These are phyloP conservation scores for Maniola hyperantus DNA, from an alignment of 2,888 invertebrate genomes.

Conservation along the genomic window DNA sequence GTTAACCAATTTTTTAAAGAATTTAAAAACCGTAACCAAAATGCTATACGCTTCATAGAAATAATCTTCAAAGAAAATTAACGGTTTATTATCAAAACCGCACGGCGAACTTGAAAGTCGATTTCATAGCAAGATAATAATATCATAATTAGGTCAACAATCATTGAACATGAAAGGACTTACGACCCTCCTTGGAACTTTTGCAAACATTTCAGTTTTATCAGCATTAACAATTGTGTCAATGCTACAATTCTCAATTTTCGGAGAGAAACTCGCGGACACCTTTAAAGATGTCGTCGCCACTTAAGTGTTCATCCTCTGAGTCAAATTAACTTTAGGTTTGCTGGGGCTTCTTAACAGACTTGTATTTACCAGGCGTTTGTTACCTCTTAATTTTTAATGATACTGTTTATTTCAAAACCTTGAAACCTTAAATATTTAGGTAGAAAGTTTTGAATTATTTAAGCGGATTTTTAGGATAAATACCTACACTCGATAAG, in stretches of 20 bases:
- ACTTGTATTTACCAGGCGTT: conserved; percentile 15
- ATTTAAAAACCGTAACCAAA: background rate
- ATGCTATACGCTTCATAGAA: background rate
- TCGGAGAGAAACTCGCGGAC: conserved; percentile 54
- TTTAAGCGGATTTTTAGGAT: background rate
- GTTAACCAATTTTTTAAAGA: background rate
- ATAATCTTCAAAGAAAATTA: background rate
- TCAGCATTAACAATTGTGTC: conserved; percentile 28
- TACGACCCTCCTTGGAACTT: conserved; percentile 11
- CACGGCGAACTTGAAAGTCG: conserved; percentile 10
- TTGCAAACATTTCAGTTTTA: conserved; percentile 26
- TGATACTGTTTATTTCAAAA: background rate
- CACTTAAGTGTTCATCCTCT: conserved; percentile 53
- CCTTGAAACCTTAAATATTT: background rate
- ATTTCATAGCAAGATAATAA: conserved; percentile 6
- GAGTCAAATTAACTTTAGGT: conserved; percentile 54
- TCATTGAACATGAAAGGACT: conserved; percentile 17
- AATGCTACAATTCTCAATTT: conserved; percentile 48
- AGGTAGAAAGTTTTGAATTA: background rate
- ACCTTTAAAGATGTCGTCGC: conserved; percentile 62
- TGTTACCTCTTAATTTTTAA: conserved; percentile 6
- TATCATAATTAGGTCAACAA: conserved; percentile 20
- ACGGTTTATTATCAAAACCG: background rate
- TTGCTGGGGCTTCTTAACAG: conserved; percentile 44
- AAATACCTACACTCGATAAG: too few relatives aligned